Percentiles rank a stretch among this genome's conserved stretches.
These are phyloP conservation scores for Ceramica pisi DNA, from an alignment of 2,888 invertebrate species.

Conservation along the genomic window DNA sequence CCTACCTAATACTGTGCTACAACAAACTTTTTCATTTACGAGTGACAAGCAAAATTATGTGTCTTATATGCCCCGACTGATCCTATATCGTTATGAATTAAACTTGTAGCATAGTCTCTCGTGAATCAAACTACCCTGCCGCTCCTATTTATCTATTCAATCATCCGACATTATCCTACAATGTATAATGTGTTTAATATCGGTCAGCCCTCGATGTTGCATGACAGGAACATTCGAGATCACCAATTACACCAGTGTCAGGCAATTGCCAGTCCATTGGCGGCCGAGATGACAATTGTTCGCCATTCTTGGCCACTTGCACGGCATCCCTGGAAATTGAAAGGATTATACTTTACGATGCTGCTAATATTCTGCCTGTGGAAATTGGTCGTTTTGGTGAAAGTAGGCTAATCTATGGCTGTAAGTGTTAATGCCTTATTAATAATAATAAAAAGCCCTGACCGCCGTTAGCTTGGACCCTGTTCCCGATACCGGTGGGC, in stretches of 20 bases:
- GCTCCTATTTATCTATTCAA: slow-evolving; percentile 15
- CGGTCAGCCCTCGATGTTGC: slow-evolving; percentile 47
- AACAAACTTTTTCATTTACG: neutral
- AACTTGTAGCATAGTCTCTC: neutral
- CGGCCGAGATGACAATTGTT: slow-evolving; percentile 74
- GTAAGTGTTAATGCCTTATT: neutral
- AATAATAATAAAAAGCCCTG: too few relatives aligned
- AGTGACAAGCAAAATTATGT: neutral
- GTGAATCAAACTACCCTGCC: neutral
- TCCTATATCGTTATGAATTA: neutral
- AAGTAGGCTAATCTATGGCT: neutral
- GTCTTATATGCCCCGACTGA: neutral
- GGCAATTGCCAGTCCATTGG: slow-evolving; percentile 76
- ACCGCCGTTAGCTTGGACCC: too few relatives aligned
- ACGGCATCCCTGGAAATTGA: slow-evolving; percentile 68
- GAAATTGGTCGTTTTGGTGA: slow-evolving; percentile 6
- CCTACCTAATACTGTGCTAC: neutral
- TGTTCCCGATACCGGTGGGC: too few relatives aligned
- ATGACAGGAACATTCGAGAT: slow-evolving; percentile 64
- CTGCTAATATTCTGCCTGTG: slow-evolving; percentile 24
- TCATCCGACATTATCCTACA: slow-evolving; percentile 32
- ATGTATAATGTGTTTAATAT: slow-evolving; percentile 57
- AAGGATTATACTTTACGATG: slow-evolving; percentile 27
- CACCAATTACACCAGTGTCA: slow-evolving; percentile 78
- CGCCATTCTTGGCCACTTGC: slow-evolving; percentile 76